phyloP scores from a whole-genome alignment of 2,888 invertebrate species.

The Plebejus argus region DNA sequence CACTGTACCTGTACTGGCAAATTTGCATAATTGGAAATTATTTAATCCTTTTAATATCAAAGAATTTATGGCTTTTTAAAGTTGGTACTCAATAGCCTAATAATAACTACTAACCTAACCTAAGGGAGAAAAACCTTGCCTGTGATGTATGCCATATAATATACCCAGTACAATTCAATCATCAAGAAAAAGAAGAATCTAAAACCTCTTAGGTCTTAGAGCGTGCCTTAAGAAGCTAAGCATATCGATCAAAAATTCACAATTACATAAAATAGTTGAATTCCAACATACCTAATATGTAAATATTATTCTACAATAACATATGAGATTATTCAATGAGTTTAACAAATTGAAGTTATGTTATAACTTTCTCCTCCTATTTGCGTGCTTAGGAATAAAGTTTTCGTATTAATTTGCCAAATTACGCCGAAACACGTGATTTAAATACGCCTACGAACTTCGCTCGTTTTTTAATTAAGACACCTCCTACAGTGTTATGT shows the following conservation, averaged over 20 bases:
- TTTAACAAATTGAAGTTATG: slow-evolving; percentile 44
- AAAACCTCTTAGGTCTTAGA: no score
- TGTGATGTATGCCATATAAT: no score
- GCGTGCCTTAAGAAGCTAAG: no score
- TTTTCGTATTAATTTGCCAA: slow-evolving; percentile 76
- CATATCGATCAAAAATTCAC: no score
- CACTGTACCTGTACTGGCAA: slow-evolving; percentile 47
- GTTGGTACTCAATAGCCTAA: neutral
- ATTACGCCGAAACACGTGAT: slow-evolving; percentile 74
- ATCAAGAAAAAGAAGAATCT: no score
- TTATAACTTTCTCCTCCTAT: slow-evolving; percentile 68
- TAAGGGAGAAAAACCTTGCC: no score
- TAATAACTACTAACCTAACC: no score
- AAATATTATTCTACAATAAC: neutral
- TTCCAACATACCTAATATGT: neutral
- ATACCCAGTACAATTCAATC: no score
- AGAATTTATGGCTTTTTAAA: neutral
- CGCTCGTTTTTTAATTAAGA: slow-evolving; percentile 71
- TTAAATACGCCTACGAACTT: slow-evolving; percentile 70
- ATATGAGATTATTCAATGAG: slow-evolving; percentile 12
- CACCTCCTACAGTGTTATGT: neutral
- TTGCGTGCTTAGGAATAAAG: slow-evolving; percentile 69
- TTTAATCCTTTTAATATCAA: slow-evolving; percentile 17
- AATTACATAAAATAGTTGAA: neutral
- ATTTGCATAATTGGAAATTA: slow-evolving; percentile 52